Evolutionary conservation across 2,888 invertebrate species (phyloP), one percentile per base, ranked within the genome.

Genomic region (Vesta saturnalis): DNA sequence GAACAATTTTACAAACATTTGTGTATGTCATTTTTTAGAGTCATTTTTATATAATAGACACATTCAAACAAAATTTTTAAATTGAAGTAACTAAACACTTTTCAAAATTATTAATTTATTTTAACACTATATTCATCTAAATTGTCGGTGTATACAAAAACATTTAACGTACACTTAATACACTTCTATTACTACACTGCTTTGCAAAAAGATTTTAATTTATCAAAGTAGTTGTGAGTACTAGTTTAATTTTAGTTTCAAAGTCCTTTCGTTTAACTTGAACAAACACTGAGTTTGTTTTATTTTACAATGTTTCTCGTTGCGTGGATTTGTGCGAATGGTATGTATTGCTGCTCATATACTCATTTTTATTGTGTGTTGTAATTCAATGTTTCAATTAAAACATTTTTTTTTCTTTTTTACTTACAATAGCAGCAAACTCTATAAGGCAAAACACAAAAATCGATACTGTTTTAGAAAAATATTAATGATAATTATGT

Each of bases 281-380:
- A 81, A 76, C 77, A 78, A 80, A 83, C 83, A 84, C 83, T 83
- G 80, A 83, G 82, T 83, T 83, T 80, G 74, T 83, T 83, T 83
- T 81, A 77, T 83, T 83, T 84, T 83, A 82, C 82, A 83, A 81
- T 83, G 81, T 81, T 84, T 84, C 83, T 39, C 84, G 80, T 83
- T 83, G 82, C 82, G 81, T 82, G 83, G 83, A 81, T 82, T 67
- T 77, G 82, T 81, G 83, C 83, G 83, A 83, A 83, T 83, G 84
- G 84, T 84, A 84, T 83, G 84, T 84, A 84, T 83, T 81, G 78
- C 79, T 78, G 70, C 70, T 67, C 67, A 67, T 69, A 69, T 60
- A 66, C 56, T 68, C 60, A 68, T 65, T 68, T 69, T 75, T 68
- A 73, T 73, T 73, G 64, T 58, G 55, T 73, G 67, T 62, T 62